Conservation (phyloP, 2,113 vertebrate species). For the Leptobrachium ailaonicum region DNA sequence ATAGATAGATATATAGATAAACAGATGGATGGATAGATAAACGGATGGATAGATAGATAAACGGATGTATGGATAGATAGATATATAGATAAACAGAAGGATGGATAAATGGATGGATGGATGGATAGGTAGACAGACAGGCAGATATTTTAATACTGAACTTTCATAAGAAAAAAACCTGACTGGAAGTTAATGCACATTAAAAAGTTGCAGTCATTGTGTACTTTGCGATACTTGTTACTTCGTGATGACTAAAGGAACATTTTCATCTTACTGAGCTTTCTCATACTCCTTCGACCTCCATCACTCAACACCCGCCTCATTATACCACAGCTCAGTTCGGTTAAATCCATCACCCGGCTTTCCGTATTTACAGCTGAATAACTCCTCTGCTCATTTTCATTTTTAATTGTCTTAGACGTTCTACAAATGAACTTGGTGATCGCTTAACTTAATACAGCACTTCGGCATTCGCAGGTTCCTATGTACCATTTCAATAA, state of each 20-base stretch:
- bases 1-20: too few species aligned
- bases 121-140: too few species aligned
- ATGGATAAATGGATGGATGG: too few species aligned
- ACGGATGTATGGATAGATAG: too few species aligned
- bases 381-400: conserved; percentile 72
- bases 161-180: too few species aligned
- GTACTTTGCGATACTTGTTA: not conserved
- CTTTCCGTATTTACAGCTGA: conserved; percentile 71
- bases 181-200: too few species aligned
- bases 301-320: conserved; percentile 64
- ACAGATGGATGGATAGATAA: too few species aligned
- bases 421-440: conserved; percentile 68
- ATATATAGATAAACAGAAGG: too few species aligned
- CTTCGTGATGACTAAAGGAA: not conserved
- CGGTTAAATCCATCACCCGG: conserved; percentile 72
- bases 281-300: not conserved
- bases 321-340: conserved; percentile 77
- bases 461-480: conserved; percentile 66
- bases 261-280: conserved; percentile 12
- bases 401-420: conserved; percentile 76
- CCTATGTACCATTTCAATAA: conserved; percentile 72
- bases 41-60: too few species aligned
- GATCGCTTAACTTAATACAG: conserved; percentile 69
- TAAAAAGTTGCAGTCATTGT: too few species aligned
- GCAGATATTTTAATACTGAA: too few species aligned